Base-by-base conservation (phyloP, 1,140 invertebrate genomes). In the Bombus sylvicola region DNA sequence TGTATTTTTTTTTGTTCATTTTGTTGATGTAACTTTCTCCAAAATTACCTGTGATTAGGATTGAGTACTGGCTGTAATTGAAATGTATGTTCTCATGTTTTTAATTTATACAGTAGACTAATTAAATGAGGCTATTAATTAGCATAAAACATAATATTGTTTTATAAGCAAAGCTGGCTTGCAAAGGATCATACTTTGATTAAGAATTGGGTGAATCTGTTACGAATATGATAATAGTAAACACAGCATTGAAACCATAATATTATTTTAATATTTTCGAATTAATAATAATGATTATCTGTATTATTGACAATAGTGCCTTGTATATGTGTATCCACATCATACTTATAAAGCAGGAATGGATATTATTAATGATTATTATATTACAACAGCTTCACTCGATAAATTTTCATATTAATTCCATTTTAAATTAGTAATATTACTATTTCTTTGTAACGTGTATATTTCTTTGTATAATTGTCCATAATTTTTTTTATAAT, bases 301-400 rank as follows among this genome's bases (percentile, higher is more conserved):
- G 64, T 82, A 80, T 79, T 73, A 81, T 76, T 81, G 57, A 87
- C 73, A 87, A 87, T 81, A 89, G 89, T 90, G 88, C 89, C 89
- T 90, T 90, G 43, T 87, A 85, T 34, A 66, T 71, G 28, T 84
- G 81, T 66, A 89, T 71, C 81, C 18, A 66, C 79, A 81, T 64
- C 8, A 57, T 39, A 78, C 3, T 85, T 62, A 76, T 47, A 62
- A 75, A 68, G 22, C 47, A n/a, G 64, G 31, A 79, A 87, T 76
- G 41, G 31, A 71, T 37, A 68, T 53, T 73, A 47, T 66, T 66
- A 64, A 62, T 28, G 8, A 66, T 37, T 83, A 25, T 76, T 79
- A 79, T 47, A 59, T 59, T 73, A 37, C 53, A 74, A 85, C 59
- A 85, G 37, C 79, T 83, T 72, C 86, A 85, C 62, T 57, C 10